Percentiles rank a stretch among this genome's conserved stretches.
These are phyloP conservation scores for Brachionus manjavacas DNA, from an alignment of 1,140 invertebrate genomes.

Conservation along the genomic window DNA sequence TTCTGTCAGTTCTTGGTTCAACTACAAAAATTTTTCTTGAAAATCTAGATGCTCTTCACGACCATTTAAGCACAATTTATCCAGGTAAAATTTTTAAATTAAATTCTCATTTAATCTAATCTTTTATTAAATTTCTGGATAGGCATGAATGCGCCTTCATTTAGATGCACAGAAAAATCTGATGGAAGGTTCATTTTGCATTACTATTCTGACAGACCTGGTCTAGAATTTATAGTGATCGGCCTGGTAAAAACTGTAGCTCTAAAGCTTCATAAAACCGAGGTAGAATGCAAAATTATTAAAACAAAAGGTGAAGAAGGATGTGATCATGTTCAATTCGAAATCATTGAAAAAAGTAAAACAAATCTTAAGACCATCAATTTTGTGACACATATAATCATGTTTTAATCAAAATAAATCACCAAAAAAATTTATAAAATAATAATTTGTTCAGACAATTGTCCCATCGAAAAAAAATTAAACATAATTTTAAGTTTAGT, in stretches of 20 bases:
- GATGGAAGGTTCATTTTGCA: conserved; percentile 58
- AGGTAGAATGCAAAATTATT: conserved; percentile 78
- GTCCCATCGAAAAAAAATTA: no score
- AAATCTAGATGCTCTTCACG: conserved; percentile 55
- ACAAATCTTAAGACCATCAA: conserved; percentile 50
- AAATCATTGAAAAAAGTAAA: conserved; percentile 74
- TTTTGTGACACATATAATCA: no score
- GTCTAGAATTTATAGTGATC: conserved; percentile 51
- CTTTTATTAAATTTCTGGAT: conserved; percentile 7
- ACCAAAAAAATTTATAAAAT: no score
- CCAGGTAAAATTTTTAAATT: conserved; percentile 45
- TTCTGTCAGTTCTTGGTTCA: conserved; percentile 51
- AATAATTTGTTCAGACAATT: no score
- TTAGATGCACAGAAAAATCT: conserved; percentile 60
- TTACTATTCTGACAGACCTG: conserved; percentile 57
- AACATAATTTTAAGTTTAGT: no score
- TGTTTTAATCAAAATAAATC: no score
- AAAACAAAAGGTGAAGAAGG: conserved; percentile 73
- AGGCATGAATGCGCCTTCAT: conserved; percentile 56
- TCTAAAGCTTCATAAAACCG: conserved; percentile 79
- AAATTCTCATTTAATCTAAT: neutral
- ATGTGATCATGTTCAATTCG: conserved; percentile 82
- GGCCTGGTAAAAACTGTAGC: conserved; percentile 66
- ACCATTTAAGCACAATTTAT: conserved; percentile 55
- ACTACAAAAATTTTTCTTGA: conserved; percentile 52